These are phyloP conservation scores for Hippopotamus amphibius DNA, from an alignment of 2,113 vertebrate genomes.

Conservation along the genomic window DNA sequence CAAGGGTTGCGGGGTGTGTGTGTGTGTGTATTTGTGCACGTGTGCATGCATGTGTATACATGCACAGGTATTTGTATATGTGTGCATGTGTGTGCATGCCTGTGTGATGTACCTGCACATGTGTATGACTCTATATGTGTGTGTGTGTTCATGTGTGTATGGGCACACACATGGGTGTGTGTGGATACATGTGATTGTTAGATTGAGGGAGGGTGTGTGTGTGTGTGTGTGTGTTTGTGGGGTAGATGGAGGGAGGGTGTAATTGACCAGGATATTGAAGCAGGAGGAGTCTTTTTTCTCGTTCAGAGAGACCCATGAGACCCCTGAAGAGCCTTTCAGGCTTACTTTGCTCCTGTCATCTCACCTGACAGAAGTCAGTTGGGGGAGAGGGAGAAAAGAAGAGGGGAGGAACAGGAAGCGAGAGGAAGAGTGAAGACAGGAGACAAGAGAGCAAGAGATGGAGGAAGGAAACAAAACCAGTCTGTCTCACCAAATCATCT, in stretches of 20 bases:
- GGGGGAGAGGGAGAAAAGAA: not conserved
- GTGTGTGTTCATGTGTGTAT: not conserved
- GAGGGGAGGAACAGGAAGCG: not conserved
- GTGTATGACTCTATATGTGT: not conserved
- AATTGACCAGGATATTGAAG: not conserved
- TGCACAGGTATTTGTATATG: fast-evolving
- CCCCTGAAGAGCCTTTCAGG: not conserved
- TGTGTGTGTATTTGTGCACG: fast-evolving
- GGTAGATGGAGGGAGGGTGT: not conserved
- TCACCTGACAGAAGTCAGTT: not conserved
- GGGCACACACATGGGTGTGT: not conserved
- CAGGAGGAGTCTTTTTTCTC: not conserved
- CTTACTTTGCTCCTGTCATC: not conserved
- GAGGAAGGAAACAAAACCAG: not conserved
- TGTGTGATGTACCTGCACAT: not conserved
- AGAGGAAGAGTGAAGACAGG: not conserved
- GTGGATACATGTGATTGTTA: not conserved
- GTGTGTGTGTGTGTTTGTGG: not conserved
- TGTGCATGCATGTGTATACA: not conserved
- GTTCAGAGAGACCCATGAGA: not conserved
- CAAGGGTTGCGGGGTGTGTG: not conserved
- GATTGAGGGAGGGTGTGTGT: not conserved
- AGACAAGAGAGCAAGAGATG: no score
- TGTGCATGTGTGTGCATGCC: not conserved
- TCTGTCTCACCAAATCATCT: not conserved